A percentile compares a stretch with the other conserved stretches of the same genome.
Conservation (phyloP, 2,113 vertebrate species). For the Progne subis region DNA sequence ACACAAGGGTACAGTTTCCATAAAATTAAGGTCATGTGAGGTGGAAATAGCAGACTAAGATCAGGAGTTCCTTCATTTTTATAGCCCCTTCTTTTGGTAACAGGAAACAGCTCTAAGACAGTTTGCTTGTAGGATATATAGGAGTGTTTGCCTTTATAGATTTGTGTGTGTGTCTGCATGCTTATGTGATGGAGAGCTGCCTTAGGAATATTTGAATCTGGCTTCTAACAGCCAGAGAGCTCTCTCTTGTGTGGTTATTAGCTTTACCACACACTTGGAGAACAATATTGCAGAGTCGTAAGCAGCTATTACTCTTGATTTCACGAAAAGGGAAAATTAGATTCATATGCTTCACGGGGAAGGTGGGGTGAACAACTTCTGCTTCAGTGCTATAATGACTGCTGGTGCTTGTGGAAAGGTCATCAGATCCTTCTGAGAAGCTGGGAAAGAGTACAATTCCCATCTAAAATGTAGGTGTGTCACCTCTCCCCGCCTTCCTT, state of each 20-base stretch:
- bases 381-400: not conserved
- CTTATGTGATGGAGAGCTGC: not conserved
- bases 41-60: constrained; percentile 51
- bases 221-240: not conserved
- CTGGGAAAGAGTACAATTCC: not conserved
- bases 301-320: not conserved
- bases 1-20: not conserved
- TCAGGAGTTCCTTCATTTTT: constrained; percentile 57
- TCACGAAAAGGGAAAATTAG: not conserved
- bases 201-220: not conserved
- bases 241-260: not conserved
- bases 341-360: not conserved
- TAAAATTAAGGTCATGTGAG: constrained; percentile 25
- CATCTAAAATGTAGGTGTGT: not conserved
- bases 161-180: not conserved
- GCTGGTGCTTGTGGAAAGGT: not conserved
- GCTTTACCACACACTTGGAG: not conserved
- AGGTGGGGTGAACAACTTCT: not conserved
- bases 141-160: not conserved
- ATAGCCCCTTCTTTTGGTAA: constrained; percentile 34
- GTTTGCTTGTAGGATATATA: not conserved
- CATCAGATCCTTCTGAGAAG: not conserved
- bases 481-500: not conserved
- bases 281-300: not conserved
- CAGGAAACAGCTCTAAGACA: constrained; percentile 20